Base-by-base conservation (phyloP, 2,797 vertebrate species). In the Odontamblyopus lacepedii region DNA sequence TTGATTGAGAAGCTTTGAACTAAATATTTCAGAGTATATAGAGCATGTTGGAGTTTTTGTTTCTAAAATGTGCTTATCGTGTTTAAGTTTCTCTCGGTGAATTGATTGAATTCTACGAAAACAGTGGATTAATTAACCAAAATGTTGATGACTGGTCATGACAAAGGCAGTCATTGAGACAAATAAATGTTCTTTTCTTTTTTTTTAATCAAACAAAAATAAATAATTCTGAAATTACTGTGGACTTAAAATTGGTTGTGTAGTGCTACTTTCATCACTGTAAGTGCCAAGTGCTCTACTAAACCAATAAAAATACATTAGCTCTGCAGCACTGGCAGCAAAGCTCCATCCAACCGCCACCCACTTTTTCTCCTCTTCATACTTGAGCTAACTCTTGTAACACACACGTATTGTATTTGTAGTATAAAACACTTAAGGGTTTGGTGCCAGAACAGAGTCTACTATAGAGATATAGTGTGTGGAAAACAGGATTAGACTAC, bases 221-320 rank as follows among this genome's bases (percentile, higher is more conserved):
- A 48, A 48, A 27, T 59, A 6, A 30, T 6, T 29, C 13, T 57
- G 18, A 57, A 55, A 57, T 12, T 4, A 29, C 6, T 12, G 64
- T 80, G 38, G 78, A 69, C 64, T 67, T 51, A 64, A 19, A 38
- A 86, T 80, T 41, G 63, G 44, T 60, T 61, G 44, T 9, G 56
- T 63, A 41, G 59, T 3, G 51, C 73, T 66, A 5, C 12, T 60
- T 74, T 85, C 86, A 88, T 89, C 85, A 78, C 73, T 77, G 27
- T 56, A 78, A 79, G 81, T 80, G 77, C 78, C 79, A 80, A 75
- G 74, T 67, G 41, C 77, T 82, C 82, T 74, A 63, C 78, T 80
- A 85, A 88, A 78, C 78, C 78, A 83, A 65, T 72, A 78, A 63
- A 81, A 75, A 84, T 87, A 86, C 83, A 89, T 90, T 91, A 88